A percentile compares a stretch with the other conserved stretches of the same genome.
Conservation (phyloP, 2,113 vertebrate genomes). For the Lethenteron reissneri region DNA sequence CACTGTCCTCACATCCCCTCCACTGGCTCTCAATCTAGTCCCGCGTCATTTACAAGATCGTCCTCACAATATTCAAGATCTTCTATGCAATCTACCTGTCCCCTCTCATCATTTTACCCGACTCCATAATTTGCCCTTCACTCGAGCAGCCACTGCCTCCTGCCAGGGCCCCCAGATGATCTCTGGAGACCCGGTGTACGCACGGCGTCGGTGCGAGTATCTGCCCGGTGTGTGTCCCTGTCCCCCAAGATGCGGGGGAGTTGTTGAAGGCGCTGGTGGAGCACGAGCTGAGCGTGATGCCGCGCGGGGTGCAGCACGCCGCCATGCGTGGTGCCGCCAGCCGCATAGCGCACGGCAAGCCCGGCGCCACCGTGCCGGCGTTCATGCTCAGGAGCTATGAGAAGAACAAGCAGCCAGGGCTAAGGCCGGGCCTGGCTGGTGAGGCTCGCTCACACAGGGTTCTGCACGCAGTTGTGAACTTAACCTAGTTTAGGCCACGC, state of each 20-base stretch:
- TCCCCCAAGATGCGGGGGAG: slow-evolving; percentile 40
- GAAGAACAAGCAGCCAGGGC: slow-evolving; percentile 74
- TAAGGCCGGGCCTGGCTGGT: slow-evolving; percentile 81
- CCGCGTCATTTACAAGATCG: too few species aligned
- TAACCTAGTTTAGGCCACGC: background rate
- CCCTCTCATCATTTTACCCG: too few species aligned
- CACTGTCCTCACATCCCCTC: too few species aligned
- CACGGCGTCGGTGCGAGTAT: too few species aligned
- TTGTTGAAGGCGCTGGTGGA: slow-evolving; percentile 55
- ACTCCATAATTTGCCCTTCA: too few species aligned
- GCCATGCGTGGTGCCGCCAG: slow-evolving; percentile 33
- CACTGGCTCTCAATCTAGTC: too few species aligned
- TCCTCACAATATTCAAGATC: too few species aligned
- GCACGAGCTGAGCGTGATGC: slow-evolving; percentile 75
- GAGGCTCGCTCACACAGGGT: background rate
- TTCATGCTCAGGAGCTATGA: slow-evolving; percentile 78
- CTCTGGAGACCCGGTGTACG: too few species aligned
- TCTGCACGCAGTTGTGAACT: background rate
- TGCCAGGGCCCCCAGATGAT: too few species aligned
- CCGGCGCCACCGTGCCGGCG: slow-evolving; percentile 42
- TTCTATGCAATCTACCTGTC: too few species aligned
- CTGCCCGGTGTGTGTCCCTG: background rate
- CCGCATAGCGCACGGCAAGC: slow-evolving; percentile 52
- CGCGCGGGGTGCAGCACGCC: slow-evolving; percentile 63
- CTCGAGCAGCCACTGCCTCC: too few species aligned